Percentiles rank a stretch among this genome's conserved stretches.
Evolutionary conservation across 2,888 invertebrate species (phyloP).

Genomic region (Aleiodes alternator): DNA sequence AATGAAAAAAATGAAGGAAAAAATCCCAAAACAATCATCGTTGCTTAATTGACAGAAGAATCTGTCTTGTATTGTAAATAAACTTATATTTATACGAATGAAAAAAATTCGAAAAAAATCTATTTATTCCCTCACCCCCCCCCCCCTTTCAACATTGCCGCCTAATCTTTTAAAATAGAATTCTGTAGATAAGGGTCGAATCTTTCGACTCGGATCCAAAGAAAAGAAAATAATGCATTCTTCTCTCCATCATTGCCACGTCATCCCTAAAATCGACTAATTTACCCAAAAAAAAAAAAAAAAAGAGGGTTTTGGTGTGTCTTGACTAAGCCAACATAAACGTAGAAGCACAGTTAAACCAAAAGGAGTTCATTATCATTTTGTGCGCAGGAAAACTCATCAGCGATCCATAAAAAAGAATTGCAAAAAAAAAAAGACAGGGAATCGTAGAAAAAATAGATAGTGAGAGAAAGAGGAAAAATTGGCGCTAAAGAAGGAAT

Average conservation of each 20-base stretch:
- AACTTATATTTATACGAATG: slow-evolving; percentile 74
- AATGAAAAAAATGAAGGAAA: slow-evolving; percentile 13
- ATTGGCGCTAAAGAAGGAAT: not conserved
- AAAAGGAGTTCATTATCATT: slow-evolving; percentile 61
- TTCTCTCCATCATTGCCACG: slow-evolving; percentile 9
- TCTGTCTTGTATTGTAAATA: slow-evolving; percentile 74
- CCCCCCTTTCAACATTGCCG: no score
- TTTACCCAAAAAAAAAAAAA: slow-evolving; percentile 13
- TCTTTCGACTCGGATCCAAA: no score
- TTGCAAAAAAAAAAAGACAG: not conserved
- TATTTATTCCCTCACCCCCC: no score
- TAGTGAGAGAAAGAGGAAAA: not conserved
- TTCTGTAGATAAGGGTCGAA: no score
- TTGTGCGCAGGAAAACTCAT: slow-evolving; percentile 44
- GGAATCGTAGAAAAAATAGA: not conserved
- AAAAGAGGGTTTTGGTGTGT: not conserved
- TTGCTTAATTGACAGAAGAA: slow-evolving; percentile 68
- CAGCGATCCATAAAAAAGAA: slow-evolving; percentile 51
- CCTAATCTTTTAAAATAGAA: no score
- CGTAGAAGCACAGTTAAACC: slow-evolving; percentile 39
- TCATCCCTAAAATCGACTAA: not conserved
- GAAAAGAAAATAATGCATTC: no score
- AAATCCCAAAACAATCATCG: slow-evolving; percentile 60
- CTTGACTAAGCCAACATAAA: not conserved
- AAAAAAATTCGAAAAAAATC: slow-evolving; percentile 20